Evolutionary conservation across 1,140 invertebrate genomes (phyloP).

Genomic region (Pogonognathellus flavescens): DNA sequence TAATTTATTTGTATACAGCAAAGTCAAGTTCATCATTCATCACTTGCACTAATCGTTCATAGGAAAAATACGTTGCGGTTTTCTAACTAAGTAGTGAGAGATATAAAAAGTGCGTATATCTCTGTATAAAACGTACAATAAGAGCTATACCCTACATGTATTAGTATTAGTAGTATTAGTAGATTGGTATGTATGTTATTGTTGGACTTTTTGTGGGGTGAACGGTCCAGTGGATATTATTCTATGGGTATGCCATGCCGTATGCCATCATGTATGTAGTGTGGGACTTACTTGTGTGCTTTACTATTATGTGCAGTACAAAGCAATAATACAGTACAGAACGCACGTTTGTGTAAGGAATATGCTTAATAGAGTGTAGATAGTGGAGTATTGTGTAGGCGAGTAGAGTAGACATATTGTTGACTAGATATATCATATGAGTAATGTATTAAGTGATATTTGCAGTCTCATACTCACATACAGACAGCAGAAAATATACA

Average conservation of each 20-base stretch:
- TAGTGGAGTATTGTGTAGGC: neutral
- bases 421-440: neutral
- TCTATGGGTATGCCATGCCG: neutral
- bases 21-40: constrained; percentile 18
- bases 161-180: too few relatives aligned
- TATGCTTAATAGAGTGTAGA: neutral
- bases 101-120: too few relatives aligned
- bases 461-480: neutral
- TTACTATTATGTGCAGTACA: too few relatives aligned
- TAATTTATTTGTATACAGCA: neutral
- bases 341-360: neutral
- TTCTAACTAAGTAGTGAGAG: neutral
- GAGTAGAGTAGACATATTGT: neutral
- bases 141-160: too few relatives aligned
- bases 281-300: too few relatives aligned
- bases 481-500: constrained; percentile 6
- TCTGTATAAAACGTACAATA: too few relatives aligned
- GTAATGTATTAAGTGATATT: neutral
- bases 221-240: constrained; percentile 9
- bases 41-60: too few relatives aligned
- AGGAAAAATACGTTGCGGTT: neutral
- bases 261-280: too few relatives aligned
- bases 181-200: neutral
- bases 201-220: neutral
- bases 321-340: too few relatives aligned